Conservation (phyloP, 2,113 vertebrate species). For the Struthidea cinerea region DNA sequence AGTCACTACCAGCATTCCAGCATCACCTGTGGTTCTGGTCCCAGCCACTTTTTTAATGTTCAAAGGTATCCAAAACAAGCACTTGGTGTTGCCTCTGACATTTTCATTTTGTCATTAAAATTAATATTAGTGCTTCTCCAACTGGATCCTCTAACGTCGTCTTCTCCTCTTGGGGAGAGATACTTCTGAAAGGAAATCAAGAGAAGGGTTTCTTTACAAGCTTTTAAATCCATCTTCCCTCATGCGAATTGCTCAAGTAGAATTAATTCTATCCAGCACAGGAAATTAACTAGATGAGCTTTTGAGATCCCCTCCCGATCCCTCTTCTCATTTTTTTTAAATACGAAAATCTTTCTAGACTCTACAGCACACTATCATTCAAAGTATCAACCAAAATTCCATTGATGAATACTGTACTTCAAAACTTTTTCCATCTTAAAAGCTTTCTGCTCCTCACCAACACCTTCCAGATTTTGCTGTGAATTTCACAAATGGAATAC, state of each 20-base stretch:
- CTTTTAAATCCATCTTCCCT: not conserved
- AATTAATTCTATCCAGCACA: not conserved
- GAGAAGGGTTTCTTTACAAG: not conserved
- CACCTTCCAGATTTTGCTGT: not conserved
- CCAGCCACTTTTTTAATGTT: not conserved
- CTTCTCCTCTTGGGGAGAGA: conserved; percentile 61
- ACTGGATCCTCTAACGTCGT: conserved; percentile 2
- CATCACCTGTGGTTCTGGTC: not conserved
- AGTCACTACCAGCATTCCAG: not conserved
- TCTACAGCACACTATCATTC: not conserved
- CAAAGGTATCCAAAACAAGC: not conserved
- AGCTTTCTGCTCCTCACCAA: not conserved
- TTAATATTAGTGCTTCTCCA: not conserved
- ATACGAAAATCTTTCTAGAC: not conserved
- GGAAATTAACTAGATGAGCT: not conserved
- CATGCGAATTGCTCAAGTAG: not conserved
- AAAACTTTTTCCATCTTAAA: not conserved
- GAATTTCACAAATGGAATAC: not conserved
- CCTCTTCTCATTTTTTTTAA: not conserved
- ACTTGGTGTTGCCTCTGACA: not conserved
- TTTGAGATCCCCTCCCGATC: not conserved
- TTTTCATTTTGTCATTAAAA: not conserved
- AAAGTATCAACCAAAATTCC: not conserved
- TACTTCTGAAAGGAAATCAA: conserved; percentile 62
- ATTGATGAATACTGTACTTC: not conserved